Conservation (phyloP, 2,888 invertebrate genomes). For the Xylocampa areola region DNA sequence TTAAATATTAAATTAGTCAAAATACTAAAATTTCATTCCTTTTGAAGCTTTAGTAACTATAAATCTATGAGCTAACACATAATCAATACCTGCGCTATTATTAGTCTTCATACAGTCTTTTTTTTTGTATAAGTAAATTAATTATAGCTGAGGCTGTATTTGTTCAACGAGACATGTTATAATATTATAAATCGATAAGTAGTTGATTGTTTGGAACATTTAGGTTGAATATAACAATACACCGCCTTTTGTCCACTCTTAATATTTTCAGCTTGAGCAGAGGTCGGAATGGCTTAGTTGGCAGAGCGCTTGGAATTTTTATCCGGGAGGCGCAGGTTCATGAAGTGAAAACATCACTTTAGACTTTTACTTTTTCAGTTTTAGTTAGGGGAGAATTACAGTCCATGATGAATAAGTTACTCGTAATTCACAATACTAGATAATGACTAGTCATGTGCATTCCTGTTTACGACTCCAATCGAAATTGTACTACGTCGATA, state of each 20-base stretch:
- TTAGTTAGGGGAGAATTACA: no score
- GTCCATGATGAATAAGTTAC: no score
- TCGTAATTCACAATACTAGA: no score
- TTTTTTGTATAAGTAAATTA: slow-evolving; percentile 16
- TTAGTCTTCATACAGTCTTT: not conserved
- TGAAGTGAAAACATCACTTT: no score
- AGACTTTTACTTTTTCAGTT: no score
- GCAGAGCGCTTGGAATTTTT: no score
- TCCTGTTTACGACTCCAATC: no score
- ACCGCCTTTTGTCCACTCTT: slow-evolving; percentile 5
- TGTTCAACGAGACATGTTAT: slow-evolving; percentile 1
- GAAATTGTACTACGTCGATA: no score
- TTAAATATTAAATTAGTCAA: slow-evolving; percentile 42
- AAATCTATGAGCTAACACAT: slow-evolving; percentile 1
- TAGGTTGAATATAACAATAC: slow-evolving; percentile 32
- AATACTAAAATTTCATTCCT: slow-evolving; percentile 26
- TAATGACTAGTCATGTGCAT: no score
- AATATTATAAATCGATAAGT: slow-evolving; percentile 42
- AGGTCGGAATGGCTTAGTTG: no score
- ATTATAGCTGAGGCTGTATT: slow-evolving; percentile 12
- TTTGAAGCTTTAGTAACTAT: slow-evolving; percentile 1
- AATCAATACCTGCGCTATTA: slow-evolving; percentile 14
- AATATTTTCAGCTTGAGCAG: no score
- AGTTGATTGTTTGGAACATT: slow-evolving; percentile 24
- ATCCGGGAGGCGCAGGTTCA: no score